These are phyloP conservation scores for Menidia beryllina DNA, from an alignment of 2,113 vertebrate species.

Conservation along the genomic window DNA sequence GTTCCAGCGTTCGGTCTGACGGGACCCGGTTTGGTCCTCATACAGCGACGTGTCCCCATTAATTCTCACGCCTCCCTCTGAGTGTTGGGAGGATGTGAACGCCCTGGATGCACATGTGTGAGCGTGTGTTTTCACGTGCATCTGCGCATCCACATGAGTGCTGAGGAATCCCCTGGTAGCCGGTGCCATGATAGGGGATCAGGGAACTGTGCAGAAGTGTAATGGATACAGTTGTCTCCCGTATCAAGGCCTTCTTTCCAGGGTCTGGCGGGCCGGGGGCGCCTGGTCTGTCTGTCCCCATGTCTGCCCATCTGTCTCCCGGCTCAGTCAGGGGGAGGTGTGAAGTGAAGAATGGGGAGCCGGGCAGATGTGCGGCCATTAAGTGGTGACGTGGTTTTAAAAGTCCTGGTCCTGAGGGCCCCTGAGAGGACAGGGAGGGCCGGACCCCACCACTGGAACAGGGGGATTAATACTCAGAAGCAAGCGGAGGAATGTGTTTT, in stretches of 20 bases:
- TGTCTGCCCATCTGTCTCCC: slow-evolving; percentile 76
- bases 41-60: slow-evolving; percentile 48
- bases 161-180: slow-evolving; percentile 60
- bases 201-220: slow-evolving; percentile 42
- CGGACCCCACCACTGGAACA: slow-evolving; percentile 6
- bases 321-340: slow-evolving; percentile 70
- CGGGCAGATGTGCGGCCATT: slow-evolving; percentile 71
- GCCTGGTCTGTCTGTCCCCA: slow-evolving; percentile 70
- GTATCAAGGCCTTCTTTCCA: slow-evolving; percentile 40
- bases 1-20: slow-evolving; percentile 3
- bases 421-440: slow-evolving; percentile 37
- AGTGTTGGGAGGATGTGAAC: slow-evolving; percentile 24
- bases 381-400: slow-evolving; percentile 77
- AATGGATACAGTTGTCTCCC: slow-evolving; percentile 63
- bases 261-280: slow-evolving; percentile 50
- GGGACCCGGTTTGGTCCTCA: no score
- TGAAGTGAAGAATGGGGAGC: slow-evolving; percentile 83
- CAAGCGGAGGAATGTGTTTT: not conserved
- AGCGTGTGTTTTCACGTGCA: slow-evolving; percentile 37
- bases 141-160: slow-evolving; percentile 40
- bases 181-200: slow-evolving; percentile 29
- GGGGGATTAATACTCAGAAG: not conserved
- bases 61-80: not conserved
- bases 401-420: slow-evolving; percentile 33
- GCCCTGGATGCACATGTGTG: slow-evolving; percentile 45